A percentile compares a stretch with the other conserved stretches of the same genome.
Conservation (phyloP, 1,140 invertebrate genomes). For the Drosophila willistoni region DNA sequence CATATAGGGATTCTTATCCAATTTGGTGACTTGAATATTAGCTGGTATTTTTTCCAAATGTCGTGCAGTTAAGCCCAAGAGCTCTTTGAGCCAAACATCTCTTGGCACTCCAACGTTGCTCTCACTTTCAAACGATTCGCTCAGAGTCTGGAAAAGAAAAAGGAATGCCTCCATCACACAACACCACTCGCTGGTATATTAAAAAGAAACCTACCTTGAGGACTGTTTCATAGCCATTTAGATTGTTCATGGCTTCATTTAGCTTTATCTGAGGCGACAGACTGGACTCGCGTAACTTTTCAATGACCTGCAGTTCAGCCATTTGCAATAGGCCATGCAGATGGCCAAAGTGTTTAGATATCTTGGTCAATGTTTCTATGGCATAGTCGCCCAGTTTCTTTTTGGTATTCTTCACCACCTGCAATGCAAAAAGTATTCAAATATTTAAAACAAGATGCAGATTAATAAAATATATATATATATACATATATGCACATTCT, state of each 20-base stretch:
- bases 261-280: conserved; percentile 49
- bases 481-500: conserved; percentile 51
- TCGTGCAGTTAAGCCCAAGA: conserved; percentile 27
- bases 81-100: conserved; percentile 40
- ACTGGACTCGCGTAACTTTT: conserved; percentile 57
- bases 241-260: conserved; percentile 43
- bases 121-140: conserved; percentile 15
- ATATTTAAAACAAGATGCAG: conserved; percentile 6
- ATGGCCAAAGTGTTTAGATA: conserved; percentile 57
- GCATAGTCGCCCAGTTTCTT: conserved; percentile 60
- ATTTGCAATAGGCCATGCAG: conserved; percentile 71
- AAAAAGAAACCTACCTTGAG: conserved; percentile 48
- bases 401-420: conserved; percentile 60
- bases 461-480: conserved; percentile 14
- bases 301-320: conserved; percentile 57
- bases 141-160: conserved; percentile 43
- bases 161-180: too few species aligned
- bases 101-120: conserved; percentile 13
- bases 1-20: conserved; percentile 61
- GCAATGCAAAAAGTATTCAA: conserved; percentile 16
- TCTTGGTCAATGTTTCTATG: conserved; percentile 41
- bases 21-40: conserved; percentile 36
- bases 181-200: background rate
- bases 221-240: conserved; percentile 50
- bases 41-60: conserved; percentile 61